These are phyloP conservation scores for Streptopelia turtur DNA, from an alignment of 2,797 vertebrate species.

Conservation along the genomic window DNA sequence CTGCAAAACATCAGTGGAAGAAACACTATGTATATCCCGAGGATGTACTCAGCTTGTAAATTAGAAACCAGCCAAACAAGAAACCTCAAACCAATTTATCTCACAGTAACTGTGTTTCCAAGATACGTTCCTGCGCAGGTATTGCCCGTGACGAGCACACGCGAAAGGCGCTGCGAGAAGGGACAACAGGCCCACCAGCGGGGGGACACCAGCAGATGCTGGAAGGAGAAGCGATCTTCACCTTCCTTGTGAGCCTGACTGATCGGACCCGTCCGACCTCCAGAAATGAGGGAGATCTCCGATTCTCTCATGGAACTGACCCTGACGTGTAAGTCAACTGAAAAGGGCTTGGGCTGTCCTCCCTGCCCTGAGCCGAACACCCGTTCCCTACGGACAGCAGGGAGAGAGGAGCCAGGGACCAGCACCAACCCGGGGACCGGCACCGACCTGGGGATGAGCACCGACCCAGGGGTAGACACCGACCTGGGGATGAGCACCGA, in stretches of 20 bases:
- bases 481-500: no score
- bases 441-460: no score
- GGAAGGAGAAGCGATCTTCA: neutral
- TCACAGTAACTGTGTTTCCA: neutral
- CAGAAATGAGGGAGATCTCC: neutral
- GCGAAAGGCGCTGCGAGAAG: fast-evolving
- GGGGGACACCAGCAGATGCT: neutral
- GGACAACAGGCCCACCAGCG: neutral
- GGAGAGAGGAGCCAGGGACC: no score
- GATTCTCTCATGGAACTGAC: neutral
- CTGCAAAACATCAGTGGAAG: neutral
- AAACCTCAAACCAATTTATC: neutral
- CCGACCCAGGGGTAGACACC: no score
- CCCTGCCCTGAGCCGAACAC: neutral
- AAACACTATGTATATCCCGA: neutral
- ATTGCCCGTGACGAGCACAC: fast-evolving
- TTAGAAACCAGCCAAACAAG: neutral
- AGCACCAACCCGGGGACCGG: no score
- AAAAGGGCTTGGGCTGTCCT: neutral
- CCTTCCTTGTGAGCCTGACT: neutral
- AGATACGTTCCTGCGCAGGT: fast-evolving
- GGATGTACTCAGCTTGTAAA: neutral
- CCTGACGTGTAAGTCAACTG: neutral
- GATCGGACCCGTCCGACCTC: neutral
- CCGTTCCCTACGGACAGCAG: no score